Conservation (phyloP, 2,113 vertebrate species). For the Cariama cristata region DNA sequence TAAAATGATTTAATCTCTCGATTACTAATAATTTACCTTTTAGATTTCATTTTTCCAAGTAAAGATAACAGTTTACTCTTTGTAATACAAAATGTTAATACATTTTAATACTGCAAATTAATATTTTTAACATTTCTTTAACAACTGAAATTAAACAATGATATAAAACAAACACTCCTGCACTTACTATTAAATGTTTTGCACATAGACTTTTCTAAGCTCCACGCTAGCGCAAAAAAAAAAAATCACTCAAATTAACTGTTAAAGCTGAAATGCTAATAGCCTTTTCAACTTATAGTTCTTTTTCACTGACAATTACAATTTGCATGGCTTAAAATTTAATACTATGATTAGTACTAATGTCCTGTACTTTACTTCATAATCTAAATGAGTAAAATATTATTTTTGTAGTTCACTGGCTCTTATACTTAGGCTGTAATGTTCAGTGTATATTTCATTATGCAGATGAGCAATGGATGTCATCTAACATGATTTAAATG, state of each 20-base stretch:
- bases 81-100: constrained; percentile 40
- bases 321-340: constrained; percentile 74
- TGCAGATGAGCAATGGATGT: constrained; percentile 78
- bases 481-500: constrained; percentile 81
- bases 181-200: constrained; percentile 54
- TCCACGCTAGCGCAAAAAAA: constrained; percentile 1
- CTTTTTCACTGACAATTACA: constrained; percentile 74
- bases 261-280: constrained; percentile 62
- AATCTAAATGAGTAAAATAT: constrained; percentile 75
- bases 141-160: constrained; percentile 57
- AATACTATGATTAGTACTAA: constrained; percentile 74
- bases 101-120: constrained; percentile 31
- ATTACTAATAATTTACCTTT: constrained; percentile 61
- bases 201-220: constrained; percentile 31
- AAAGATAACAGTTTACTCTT: constrained; percentile 34
- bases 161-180: constrained; percentile 20
- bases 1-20: constrained; percentile 42
- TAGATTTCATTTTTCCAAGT: constrained; percentile 21
- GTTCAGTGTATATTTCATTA: constrained; percentile 78
- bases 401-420: constrained; percentile 73
- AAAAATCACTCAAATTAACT: constrained; percentile 55
- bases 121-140: constrained; percentile 60
- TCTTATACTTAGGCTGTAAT: constrained; percentile 65
- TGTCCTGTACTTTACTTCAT: constrained; percentile 74
- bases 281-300: constrained; percentile 68